These are phyloP conservation scores for Chymomyza amoena DNA, from an alignment of 2,888 invertebrate genomes.

Conservation along the genomic window DNA sequence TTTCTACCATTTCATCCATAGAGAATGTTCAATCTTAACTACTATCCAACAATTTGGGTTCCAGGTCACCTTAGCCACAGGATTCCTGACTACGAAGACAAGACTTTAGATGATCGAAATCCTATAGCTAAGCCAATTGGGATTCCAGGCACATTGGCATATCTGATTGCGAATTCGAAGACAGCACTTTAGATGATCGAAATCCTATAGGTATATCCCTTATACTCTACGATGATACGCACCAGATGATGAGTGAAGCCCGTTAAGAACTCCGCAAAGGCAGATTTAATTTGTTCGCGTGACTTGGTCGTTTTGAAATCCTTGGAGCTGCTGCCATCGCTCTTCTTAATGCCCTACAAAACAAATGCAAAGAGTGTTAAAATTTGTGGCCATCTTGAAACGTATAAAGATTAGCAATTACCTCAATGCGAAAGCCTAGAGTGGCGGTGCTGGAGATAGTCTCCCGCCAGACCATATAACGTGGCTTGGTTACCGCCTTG, in stretches of 20 bases:
- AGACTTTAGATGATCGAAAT: no score
- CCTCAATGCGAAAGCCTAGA: constrained; percentile 96
- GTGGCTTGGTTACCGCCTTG: constrained; percentile 95
- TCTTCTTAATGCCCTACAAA: constrained; percentile 87
- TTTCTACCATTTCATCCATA: no score
- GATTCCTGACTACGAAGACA: no score
- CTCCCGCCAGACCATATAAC: constrained; percentile 97
- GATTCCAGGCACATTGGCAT: no score
- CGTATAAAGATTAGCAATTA: constrained; percentile 25
- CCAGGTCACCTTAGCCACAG: no score
- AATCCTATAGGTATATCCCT: background rate
- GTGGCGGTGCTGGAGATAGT: constrained; percentile 98
- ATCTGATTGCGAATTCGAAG: no score
- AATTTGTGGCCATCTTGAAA: background rate
- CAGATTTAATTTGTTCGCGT: constrained; percentile 88
- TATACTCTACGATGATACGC: constrained; percentile 71
- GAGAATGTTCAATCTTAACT: no score
- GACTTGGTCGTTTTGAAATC: constrained; percentile 97
- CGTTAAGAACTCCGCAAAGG: constrained; percentile 89
- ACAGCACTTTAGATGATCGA: no score
- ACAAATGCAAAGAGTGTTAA: background rate
- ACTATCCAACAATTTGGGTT: no score
- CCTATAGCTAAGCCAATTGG: no score
- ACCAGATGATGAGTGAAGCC: constrained; percentile 89
- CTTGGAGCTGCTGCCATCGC: constrained; percentile 94